phyloP scores from a whole-genome alignment of 1,140 invertebrate species.

The Drosophila nebulosa region DNA sequence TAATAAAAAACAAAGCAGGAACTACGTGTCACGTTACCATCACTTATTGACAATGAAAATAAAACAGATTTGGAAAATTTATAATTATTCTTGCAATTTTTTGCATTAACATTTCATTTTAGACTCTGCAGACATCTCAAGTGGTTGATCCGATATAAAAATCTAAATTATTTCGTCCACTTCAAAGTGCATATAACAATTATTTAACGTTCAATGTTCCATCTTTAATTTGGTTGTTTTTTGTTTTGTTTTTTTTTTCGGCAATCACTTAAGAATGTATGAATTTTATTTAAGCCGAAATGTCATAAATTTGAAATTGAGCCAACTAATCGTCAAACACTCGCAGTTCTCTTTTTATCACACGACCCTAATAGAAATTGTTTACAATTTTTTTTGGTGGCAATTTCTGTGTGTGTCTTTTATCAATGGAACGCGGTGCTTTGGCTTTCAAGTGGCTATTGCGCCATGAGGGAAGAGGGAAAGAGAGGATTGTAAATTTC shows the following conservation, averaged over 20 bases:
- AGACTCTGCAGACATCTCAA: neutral
- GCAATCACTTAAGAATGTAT: neutral
- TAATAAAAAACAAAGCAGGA: too few species aligned
- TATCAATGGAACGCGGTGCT: constrained; percentile 28
- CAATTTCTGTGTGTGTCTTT: constrained; percentile 13
- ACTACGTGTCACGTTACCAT: neutral
- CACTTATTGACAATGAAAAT: neutral
- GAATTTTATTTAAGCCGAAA: constrained; percentile 27
- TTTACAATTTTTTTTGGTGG: constrained; percentile 21
- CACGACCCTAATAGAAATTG: constrained; percentile 24
- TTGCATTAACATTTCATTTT: neutral
- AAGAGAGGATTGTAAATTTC: neutral
- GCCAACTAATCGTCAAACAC: neutral
- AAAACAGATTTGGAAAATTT: neutral
- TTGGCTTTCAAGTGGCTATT: constrained; percentile 28
- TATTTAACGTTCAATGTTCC: neutral
- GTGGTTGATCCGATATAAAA: neutral
- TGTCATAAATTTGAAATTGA: constrained; percentile 27
- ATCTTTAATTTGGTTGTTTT: neutral
- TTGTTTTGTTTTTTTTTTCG: neutral
- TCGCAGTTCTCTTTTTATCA: neutral
- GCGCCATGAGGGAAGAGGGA: neutral
- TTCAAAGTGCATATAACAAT: neutral
- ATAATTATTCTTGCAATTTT: neutral
- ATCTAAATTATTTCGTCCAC: neutral